Conservation (phyloP, 2,888 invertebrate species). For the Agonopterix subpropinquella region DNA sequence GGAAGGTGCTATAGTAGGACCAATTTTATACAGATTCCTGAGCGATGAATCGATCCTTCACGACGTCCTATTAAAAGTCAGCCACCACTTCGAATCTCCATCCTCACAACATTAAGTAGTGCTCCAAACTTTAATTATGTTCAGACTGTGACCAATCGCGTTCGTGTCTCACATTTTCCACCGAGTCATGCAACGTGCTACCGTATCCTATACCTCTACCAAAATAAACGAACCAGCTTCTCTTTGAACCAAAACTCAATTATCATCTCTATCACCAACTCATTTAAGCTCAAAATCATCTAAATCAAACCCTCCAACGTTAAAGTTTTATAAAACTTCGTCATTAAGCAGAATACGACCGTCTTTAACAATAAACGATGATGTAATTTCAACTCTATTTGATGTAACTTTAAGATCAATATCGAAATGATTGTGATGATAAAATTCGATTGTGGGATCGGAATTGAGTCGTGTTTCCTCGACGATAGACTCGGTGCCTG, state of each 20-base stretch:
- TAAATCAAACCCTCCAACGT: slow-evolving; percentile 10
- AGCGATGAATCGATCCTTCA: slow-evolving; percentile 57
- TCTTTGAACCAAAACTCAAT: slow-evolving; percentile 12
- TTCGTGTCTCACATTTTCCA: slow-evolving; percentile 70
- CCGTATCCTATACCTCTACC: slow-evolving; percentile 54
- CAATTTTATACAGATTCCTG: slow-evolving; percentile 62
- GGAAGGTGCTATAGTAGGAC: slow-evolving; percentile 17
- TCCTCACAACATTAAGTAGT: slow-evolving; percentile 71
- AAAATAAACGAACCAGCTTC: slow-evolving; percentile 18
- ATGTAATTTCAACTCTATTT: slow-evolving; percentile 58
- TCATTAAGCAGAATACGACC: slow-evolving; percentile 43
- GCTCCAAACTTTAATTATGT: slow-evolving; percentile 75
- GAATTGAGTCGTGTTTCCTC: slow-evolving; percentile 51
- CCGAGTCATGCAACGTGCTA: slow-evolving; percentile 73
- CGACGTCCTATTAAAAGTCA: slow-evolving; percentile 71
- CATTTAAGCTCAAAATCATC: slow-evolving; percentile 20
- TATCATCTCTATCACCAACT: slow-evolving; percentile 19
- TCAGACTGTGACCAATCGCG: slow-evolving; percentile 74
- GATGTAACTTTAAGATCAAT: slow-evolving; percentile 35
- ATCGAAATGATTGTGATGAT: slow-evolving; percentile 28
- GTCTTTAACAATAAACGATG: slow-evolving; percentile 31
- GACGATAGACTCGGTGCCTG: slow-evolving; percentile 51
- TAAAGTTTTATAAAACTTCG: slow-evolving; percentile 12
- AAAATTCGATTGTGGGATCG: slow-evolving; percentile 34
- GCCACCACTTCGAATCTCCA: slow-evolving; percentile 66